phyloP scores from a whole-genome alignment of 2,888 invertebrate species.

The Mesorhabditis spiculigera region DNA sequence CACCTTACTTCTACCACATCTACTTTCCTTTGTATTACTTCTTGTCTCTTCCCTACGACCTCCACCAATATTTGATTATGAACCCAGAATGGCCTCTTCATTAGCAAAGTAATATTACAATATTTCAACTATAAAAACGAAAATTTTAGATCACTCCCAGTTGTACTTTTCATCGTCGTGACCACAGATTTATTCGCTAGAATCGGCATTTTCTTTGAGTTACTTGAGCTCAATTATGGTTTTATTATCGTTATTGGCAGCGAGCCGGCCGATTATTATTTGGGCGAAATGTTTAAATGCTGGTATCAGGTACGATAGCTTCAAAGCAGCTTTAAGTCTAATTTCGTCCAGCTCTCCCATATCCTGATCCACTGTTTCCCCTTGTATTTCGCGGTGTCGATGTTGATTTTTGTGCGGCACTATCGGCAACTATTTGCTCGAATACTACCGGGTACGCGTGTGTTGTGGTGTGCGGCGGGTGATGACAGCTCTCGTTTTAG shows the following conservation, averaged over 20 bases:
- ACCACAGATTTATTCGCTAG: constrained; percentile 21
- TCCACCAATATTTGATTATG: neutral
- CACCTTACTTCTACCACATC: neutral
- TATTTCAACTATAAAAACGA: neutral
- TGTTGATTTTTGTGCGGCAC: neutral
- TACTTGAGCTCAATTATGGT: constrained; percentile 22
- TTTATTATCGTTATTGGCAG: constrained; percentile 26
- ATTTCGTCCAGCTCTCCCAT: neutral
- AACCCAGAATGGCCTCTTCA: neutral
- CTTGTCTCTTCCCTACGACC: neutral
- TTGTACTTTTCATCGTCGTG: constrained; percentile 12
- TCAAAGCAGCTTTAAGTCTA: neutral
- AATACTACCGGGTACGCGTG: neutral
- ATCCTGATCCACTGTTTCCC: neutral
- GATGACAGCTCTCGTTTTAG: neutral
- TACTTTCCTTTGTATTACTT: neutral
- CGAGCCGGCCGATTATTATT: constrained; percentile 17
- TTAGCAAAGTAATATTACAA: neutral
- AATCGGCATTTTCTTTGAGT: constrained; percentile 21
- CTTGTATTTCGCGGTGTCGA: neutral
- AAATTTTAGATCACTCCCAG: neutral
- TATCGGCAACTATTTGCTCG: neutral
- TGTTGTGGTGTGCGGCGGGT: neutral
- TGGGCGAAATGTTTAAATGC: neutral
- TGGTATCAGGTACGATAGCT: neutral